These are phyloP conservation scores for Acanthisitta chloris DNA, from an alignment of 2,113 vertebrate species.

Conservation along the genomic window DNA sequence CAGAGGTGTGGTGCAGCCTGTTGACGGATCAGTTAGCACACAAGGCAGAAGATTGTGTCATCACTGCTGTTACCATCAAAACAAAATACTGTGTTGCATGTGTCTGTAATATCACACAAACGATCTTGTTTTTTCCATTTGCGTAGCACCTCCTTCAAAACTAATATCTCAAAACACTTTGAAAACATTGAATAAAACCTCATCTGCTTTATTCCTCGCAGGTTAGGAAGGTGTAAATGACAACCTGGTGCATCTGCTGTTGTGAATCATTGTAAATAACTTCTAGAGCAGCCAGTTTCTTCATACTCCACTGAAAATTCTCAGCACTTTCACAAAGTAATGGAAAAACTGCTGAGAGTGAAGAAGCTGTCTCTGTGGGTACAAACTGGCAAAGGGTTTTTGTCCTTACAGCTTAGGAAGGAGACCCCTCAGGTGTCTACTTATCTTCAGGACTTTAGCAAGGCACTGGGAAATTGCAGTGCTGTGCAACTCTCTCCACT, in stretches of 20 bases:
- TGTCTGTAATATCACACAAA: neutral
- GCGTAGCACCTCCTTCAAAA: neutral
- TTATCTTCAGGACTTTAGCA: slow-evolving; percentile 31
- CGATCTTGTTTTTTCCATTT: neutral
- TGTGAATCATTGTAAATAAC: too few relatives aligned
- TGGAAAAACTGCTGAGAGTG: slow-evolving; percentile 48
- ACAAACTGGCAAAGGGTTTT: slow-evolving; percentile 32
- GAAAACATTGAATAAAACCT: neutral
- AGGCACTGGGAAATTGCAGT: neutral
- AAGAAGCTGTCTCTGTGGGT: slow-evolving; percentile 55
- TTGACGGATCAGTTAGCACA: slow-evolving; percentile 50
- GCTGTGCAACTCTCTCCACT: neutral
- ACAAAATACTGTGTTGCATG: slow-evolving; percentile 47
- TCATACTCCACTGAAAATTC: slow-evolving; percentile 53
- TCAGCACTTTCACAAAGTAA: slow-evolving; percentile 12
- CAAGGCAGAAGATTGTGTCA: slow-evolving; percentile 31
- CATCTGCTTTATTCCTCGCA: neutral
- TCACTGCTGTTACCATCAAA: slow-evolving; percentile 3
- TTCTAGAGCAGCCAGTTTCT: slow-evolving; percentile 41
- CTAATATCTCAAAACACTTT: neutral
- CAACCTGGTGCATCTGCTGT: slow-evolving; percentile 16
- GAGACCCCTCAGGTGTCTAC: slow-evolving; percentile 1
- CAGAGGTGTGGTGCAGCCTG: slow-evolving; percentile 54
- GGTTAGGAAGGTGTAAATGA: slow-evolving; percentile 1
- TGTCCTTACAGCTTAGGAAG: neutral